Evolutionary conservation across 2,888 invertebrate genomes (phyloP).

Genomic region (Aleiodes leptofemur): DNA sequence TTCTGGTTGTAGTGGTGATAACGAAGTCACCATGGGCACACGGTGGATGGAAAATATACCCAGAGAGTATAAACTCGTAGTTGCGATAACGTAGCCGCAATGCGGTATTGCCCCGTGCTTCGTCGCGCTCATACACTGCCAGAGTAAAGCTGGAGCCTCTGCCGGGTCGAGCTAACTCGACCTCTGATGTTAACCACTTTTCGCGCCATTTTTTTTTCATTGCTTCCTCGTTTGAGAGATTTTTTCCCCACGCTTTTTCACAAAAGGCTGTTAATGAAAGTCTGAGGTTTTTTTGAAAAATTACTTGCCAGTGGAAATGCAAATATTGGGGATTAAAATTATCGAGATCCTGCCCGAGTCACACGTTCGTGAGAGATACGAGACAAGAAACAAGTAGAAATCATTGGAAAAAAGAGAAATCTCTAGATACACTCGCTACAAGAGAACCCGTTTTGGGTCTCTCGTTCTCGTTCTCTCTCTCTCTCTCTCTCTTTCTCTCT

Average conservation of each 20-base stretch:
- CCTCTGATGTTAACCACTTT: slow-evolving; percentile 12
- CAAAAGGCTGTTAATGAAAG: too few species aligned
- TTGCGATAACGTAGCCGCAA: slow-evolving; percentile 71
- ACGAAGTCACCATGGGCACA: slow-evolving; percentile 51
- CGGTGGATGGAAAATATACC: slow-evolving; percentile 52
- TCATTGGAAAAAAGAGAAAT: background rate
- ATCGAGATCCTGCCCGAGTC: too few species aligned
- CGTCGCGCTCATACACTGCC: slow-evolving; percentile 58
- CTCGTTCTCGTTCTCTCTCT: too few species aligned
- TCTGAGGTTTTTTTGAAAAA: too few species aligned
- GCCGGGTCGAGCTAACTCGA: background rate
- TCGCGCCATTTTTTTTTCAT: background rate
- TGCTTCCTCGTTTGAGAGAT: too few species aligned
- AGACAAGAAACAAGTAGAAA: background rate
- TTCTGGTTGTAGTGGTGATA: slow-evolving; percentile 50
- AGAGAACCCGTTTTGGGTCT: slow-evolving; percentile 13
- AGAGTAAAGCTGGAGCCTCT: slow-evolving; percentile 43
- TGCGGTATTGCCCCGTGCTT: slow-evolving; percentile 64
- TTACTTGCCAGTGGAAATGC: too few species aligned
- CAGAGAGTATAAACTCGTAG: slow-evolving; percentile 60
- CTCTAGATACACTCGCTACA: background rate
- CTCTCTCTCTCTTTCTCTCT: too few species aligned
- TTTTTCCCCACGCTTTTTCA: too few species aligned
- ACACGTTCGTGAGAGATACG: too few species aligned
- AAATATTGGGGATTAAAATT: too few species aligned